Conservation (phyloP, 1,140 invertebrate species). For the Sycophila sp. region DNA sequence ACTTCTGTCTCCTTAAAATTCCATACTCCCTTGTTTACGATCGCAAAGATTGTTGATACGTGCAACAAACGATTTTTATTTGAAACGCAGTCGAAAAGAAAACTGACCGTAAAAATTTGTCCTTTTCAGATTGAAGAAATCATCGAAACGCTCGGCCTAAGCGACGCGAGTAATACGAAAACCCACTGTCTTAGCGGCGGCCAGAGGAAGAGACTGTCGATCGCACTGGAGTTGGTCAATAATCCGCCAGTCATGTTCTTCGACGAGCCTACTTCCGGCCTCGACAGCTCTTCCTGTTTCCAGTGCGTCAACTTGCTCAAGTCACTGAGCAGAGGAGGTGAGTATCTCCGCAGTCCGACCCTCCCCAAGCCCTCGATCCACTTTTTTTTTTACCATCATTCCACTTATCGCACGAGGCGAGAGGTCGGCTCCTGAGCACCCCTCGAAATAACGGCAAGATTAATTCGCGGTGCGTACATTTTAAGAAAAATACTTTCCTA, state of each 20-base stretch:
- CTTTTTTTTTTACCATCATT: too few species aligned
- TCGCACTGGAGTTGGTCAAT: conserved; percentile 86
- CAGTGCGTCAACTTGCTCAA: conserved; percentile 88
- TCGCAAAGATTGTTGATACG: too few species aligned
- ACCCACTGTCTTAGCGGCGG: conserved; percentile 89
- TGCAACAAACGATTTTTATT: too few species aligned
- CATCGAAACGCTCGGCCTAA: conserved; percentile 78
- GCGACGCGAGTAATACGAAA: conserved; percentile 82
- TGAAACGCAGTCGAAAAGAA: neutral
- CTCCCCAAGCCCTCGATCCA: too few species aligned
- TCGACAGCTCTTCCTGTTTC: conserved; percentile 92
- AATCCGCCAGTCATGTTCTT: conserved; percentile 98
- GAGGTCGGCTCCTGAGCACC: too few species aligned
- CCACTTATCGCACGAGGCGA: too few species aligned
- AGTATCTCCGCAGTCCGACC: too few species aligned
- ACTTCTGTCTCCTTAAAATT: too few species aligned
- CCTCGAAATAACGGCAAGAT: too few species aligned
- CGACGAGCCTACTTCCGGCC: conserved; percentile 95
- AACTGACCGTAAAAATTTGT: neutral
- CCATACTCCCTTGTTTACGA: too few species aligned
- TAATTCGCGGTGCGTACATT: too few species aligned
- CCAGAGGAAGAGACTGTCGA: conserved; percentile 91
- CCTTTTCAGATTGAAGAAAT: conserved; percentile 77
- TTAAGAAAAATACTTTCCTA: too few species aligned
- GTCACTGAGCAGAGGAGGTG: conserved; percentile 78